A percentile compares a stretch with the other conserved stretches of the same genome.
phyloP scores from a whole-genome alignment of 2,113 vertebrate genomes.

The Saccopteryx bilineata region DNA sequence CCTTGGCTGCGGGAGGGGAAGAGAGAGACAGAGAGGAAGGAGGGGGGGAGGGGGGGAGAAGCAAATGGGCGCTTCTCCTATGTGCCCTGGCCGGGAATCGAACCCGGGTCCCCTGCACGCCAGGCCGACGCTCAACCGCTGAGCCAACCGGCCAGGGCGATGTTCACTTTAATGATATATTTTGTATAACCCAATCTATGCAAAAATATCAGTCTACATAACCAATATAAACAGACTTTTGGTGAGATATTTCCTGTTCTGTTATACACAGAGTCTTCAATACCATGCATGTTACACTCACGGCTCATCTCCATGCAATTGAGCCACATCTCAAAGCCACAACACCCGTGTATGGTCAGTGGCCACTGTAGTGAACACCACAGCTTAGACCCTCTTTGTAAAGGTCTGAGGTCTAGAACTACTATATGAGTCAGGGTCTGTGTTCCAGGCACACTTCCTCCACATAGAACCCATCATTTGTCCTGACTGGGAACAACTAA shows the following conservation, averaged over 20 bases:
- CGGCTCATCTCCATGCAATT: fast-evolving
- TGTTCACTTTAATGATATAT: fast-evolving
- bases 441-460: too few species aligned
- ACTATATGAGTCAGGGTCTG: fast-evolving
- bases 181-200: not conserved
- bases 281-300: fast-evolving
- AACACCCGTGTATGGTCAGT: fast-evolving
- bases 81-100: too few species aligned
- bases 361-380: fast-evolving
- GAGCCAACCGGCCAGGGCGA: too few species aligned
- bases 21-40: too few species aligned
- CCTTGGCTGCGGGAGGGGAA: too few species aligned
- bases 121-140: too few species aligned
- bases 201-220: not conserved
- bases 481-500: not conserved
- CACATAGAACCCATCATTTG: fast-evolving
- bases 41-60: too few species aligned
- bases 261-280: fast-evolving
- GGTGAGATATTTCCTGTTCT: not conserved
- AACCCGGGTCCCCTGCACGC: too few species aligned
- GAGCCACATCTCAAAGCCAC: not conserved
- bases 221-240: too few species aligned
- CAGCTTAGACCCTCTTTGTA: not conserved
- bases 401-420: not conserved
- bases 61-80: too few species aligned